Base-by-base conservation (phyloP, 2,888 invertebrate genomes). In the Dynastes grantii region DNA sequence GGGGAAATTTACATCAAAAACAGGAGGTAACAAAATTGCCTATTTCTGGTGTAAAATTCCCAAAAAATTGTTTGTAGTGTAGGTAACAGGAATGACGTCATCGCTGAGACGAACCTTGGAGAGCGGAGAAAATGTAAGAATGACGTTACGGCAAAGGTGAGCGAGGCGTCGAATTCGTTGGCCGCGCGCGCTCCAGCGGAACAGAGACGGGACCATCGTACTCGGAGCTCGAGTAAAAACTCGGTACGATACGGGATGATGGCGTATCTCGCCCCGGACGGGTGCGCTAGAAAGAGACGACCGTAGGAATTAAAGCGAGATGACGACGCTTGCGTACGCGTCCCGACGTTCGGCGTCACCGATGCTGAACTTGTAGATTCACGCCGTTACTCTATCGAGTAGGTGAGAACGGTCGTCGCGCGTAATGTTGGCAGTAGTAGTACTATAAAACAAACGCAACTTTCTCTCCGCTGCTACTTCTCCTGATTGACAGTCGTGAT, bases 281-380 rank as follows among this genome's bases (percentile, higher is more conserved):
- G 49, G 32, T 45, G 63, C 61, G 61, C 55, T 32, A 4, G 61
- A 75, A 40, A 61, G 27, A 27, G 73, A 75, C 27, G 61, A 8
- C 13, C 6, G 40, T 61, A 37, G 78, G 71, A 73, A 63, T 63
- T 63, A 32, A 77, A 80, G 78, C 76, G 77, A 78, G 70, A 49
- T 76, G 70, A 78, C 76, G 70, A 82, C 82, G 82, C 82, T 80
- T 81, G 82, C 82, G 82, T 82, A 81, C 77, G 82, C 81, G 81
- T 80, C 79, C 55, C 76, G 82, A 78, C 80, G 82, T 65, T 77
- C 64, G 79, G 79, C 80, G 78, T 80, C 78, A 79, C 79, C 79
- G 53, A 76, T 55, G 75, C 77, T 68, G 76, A 78, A 78, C 76
- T 78, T 80, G 80, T 82, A 82, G 82, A 82, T 80, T 77, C 81